phyloP scores from a whole-genome alignment of 1,140 invertebrate genomes.

The Drosophila ercepeae region DNA sequence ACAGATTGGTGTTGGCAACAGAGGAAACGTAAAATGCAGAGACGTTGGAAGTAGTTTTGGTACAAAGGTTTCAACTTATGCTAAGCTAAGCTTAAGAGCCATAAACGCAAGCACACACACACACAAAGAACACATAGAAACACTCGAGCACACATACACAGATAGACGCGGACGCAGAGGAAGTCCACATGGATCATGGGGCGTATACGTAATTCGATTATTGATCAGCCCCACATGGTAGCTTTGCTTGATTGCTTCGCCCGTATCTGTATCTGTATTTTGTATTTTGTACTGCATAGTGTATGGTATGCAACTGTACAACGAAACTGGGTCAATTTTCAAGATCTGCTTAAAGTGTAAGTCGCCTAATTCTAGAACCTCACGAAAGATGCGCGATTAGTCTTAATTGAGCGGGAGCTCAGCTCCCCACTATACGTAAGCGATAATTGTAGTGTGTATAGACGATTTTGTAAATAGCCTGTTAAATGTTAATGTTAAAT shows the following conservation, averaged over 20 bases:
- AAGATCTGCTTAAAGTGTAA: slow-evolving; percentile 71
- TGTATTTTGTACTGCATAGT: slow-evolving; percentile 24
- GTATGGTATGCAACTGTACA: slow-evolving; percentile 27
- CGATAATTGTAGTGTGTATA: slow-evolving; percentile 75
- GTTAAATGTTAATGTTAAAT: slow-evolving; percentile 79
- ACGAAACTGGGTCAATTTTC: slow-evolving; percentile 77
- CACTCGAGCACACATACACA: slow-evolving; percentile 20
- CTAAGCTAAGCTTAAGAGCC: slow-evolving; percentile 70
- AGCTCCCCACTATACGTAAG: slow-evolving; percentile 52
- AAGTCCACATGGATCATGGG: slow-evolving; percentile 25
- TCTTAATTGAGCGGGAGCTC: slow-evolving; percentile 24
- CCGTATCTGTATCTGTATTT: slow-evolving; percentile 15
- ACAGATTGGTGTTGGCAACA: slow-evolving; percentile 73
- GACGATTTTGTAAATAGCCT: slow-evolving; percentile 76
- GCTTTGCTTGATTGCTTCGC: slow-evolving; percentile 45
- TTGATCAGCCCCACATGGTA: slow-evolving; percentile 20
- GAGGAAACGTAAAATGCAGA: slow-evolving; percentile 24
- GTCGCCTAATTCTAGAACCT: slow-evolving; percentile 72
- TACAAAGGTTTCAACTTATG: slow-evolving; percentile 74
- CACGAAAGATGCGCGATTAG: slow-evolving; percentile 43
- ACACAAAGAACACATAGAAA: slow-evolving; percentile 7
- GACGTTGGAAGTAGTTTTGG: slow-evolving; percentile 70
- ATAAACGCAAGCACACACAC: slow-evolving; percentile 54
- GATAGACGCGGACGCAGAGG: slow-evolving; percentile 10
- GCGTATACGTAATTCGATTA: slow-evolving; percentile 44